Base-by-base conservation (phyloP, 2,888 invertebrate genomes). In the Copidosoma aretas region DNA sequence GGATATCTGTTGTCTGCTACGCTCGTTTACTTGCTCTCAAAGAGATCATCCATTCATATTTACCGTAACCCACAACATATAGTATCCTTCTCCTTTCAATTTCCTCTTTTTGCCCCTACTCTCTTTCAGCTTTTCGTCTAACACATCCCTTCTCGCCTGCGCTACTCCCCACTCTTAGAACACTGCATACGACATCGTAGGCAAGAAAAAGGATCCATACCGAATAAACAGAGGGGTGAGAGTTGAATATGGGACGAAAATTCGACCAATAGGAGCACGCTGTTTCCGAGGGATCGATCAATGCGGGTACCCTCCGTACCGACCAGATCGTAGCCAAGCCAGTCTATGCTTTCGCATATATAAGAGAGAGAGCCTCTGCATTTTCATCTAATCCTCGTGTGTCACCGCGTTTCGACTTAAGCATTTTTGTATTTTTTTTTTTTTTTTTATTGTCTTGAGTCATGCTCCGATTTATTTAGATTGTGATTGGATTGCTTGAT, bases 251-350 rank as follows among this genome's bases (percentile, higher is more conserved):
- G 74, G 68, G 71, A 70, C 76, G 75, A 73, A 75, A 68, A 73
- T 71, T 72, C 72, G 75, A 75, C 83, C 83, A 83, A 82, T 83
- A 78, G 72, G 78, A 78, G 77, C 68, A 61, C 70, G 74, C 79
- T 80, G 78, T 75, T 76, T 73, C 73, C 75, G 76, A 73, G 75
- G 69, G 77, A 79, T 78, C 81, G 82, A 83, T 83, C 83, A 81
- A 83, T 83, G 83, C 78, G 80, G 74, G 12, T 80, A 77, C 74
- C 82, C 81, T 77, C 78, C 79, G 77, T 81, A 81, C 80, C 80
- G 79, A 81, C 80, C 71, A 77, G 76, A 76, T 75, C 73, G 71
- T 65, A 71, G 66, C 69, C 73, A 62, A 75, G 73, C 74, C 73
- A 75, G 72, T 74, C 73, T 75, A 74, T 73, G 59, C 59, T 46